A percentile compares a stretch with the other conserved stretches of the same genome.
Evolutionary conservation across 2,113 vertebrate genomes (phyloP).

Genomic region (Ammodytes dubius): DNA sequence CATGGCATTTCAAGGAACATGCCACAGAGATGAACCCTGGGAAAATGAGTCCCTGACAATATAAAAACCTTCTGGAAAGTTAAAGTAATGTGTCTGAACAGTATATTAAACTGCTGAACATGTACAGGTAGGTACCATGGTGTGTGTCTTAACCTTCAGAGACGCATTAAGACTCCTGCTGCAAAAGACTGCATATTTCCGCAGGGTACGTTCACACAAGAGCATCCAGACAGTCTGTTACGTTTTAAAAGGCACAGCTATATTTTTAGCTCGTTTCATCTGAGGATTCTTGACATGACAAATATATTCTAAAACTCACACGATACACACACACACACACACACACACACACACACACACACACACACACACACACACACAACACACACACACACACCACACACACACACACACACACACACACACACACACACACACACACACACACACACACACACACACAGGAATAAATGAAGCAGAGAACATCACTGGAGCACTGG

Average conservation of each 20-base stretch:
- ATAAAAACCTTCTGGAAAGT: too few species aligned
- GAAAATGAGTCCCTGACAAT: too few species aligned
- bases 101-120: too few species aligned
- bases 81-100: too few species aligned
- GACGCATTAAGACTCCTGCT: slow-evolving; percentile 4
- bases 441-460: slow-evolving; percentile 2
- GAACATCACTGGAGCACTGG: slow-evolving; percentile 8
- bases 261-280: slow-evolving; percentile 20
- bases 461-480: slow-evolving; percentile 18
- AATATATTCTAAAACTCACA: slow-evolving; percentile 32
- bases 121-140: background rate
- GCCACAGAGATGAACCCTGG: too few species aligned
- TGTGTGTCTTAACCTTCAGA: slow-evolving; percentile 7
- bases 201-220: background rate
- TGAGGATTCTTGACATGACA: slow-evolving; percentile 26
- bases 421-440: too few species aligned
- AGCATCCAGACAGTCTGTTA: slow-evolving; percentile 26
- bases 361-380: background rate
- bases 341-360: background rate
- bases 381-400: background rate
- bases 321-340: background rate
- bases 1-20: too few species aligned
- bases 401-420: slow-evolving; percentile 9
- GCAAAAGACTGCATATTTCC: background rate
- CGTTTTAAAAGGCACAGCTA: slow-evolving; percentile 21